Conservation (phyloP, 2,888 invertebrate species). For the Acleris emargana region DNA sequence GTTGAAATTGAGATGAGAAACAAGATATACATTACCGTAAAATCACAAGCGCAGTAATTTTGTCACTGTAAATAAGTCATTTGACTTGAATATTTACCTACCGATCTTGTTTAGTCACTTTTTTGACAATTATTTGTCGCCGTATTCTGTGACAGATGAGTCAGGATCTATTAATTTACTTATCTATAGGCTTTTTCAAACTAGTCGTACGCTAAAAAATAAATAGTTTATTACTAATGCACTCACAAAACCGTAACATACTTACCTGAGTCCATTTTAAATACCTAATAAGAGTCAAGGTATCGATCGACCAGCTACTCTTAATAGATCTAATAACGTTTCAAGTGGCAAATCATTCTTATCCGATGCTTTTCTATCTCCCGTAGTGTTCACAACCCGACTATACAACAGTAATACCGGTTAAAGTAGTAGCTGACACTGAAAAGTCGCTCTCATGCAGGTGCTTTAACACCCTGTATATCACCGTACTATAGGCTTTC, state of each 20-base stretch:
- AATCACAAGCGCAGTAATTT: background rate
- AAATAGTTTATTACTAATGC: too few species aligned
- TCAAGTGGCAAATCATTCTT: too few species aligned
- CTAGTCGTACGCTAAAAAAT: background rate
- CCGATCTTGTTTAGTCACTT: too few species aligned
- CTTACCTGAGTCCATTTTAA: background rate
- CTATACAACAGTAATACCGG: too few species aligned
- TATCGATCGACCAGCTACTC: background rate
- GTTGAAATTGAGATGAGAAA: background rate
- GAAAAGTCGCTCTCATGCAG: too few species aligned
- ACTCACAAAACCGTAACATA: background rate
- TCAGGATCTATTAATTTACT: background rate
- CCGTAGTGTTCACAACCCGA: too few species aligned
- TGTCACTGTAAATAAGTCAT: too few species aligned
- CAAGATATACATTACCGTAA: background rate
- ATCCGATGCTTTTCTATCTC: too few species aligned
- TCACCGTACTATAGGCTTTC: too few species aligned
- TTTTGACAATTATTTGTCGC: background rate
- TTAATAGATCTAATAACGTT: background rate
- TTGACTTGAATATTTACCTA: background rate
- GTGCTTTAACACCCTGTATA: too few species aligned
- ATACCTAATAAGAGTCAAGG: background rate
- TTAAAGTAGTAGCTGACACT: too few species aligned
- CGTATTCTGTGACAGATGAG: background rate
- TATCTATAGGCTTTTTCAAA: background rate